phyloP scores from a whole-genome alignment of 2,888 invertebrate genomes.

The Eulithis testata region DNA sequence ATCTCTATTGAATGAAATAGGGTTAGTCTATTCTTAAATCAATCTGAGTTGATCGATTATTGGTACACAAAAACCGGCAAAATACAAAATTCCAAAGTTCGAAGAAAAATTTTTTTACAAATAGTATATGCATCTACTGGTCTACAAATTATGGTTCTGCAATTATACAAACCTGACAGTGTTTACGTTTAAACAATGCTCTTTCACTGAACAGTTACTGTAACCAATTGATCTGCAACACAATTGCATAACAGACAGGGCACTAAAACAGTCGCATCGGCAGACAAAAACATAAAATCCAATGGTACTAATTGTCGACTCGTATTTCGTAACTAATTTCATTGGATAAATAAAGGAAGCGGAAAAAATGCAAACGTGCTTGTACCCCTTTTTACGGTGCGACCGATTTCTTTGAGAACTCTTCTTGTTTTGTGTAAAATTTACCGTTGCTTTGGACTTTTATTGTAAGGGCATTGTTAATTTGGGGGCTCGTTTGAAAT shows the following conservation, averaged over 20 bases:
- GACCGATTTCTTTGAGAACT: constrained; percentile 44
- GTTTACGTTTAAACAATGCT: constrained; percentile 23
- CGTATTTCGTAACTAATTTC: constrained; percentile 52
- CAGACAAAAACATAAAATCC: constrained; percentile 26
- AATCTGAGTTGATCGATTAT: constrained; percentile 6
- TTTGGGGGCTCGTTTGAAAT: constrained; percentile 6
- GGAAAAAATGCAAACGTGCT: constrained; percentile 39
- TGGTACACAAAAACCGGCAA: too few relatives aligned
- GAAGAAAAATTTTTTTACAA: too few relatives aligned
- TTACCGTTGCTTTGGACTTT: constrained; percentile 18
- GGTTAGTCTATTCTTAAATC: constrained; percentile 5
- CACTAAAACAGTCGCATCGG: constrained; percentile 27
- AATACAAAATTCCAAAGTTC: too few relatives aligned
- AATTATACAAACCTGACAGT: constrained; percentile 25
- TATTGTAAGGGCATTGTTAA: constrained; percentile 11
- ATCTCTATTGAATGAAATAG: background rate
- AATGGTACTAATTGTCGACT: constrained; percentile 39
- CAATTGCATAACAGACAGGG: constrained; percentile 24
- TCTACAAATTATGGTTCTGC: constrained; percentile 12
- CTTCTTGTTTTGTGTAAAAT: constrained; percentile 39
- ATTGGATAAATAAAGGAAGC: constrained; percentile 46
- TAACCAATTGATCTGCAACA: constrained; percentile 27
- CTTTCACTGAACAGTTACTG: constrained; percentile 8
- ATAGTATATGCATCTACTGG: too few relatives aligned
- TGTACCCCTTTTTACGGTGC: constrained; percentile 48